Evolutionary conservation across 2,797 vertebrate species (phyloP).

Genomic region (Macrochelys suwanniensis): DNA sequence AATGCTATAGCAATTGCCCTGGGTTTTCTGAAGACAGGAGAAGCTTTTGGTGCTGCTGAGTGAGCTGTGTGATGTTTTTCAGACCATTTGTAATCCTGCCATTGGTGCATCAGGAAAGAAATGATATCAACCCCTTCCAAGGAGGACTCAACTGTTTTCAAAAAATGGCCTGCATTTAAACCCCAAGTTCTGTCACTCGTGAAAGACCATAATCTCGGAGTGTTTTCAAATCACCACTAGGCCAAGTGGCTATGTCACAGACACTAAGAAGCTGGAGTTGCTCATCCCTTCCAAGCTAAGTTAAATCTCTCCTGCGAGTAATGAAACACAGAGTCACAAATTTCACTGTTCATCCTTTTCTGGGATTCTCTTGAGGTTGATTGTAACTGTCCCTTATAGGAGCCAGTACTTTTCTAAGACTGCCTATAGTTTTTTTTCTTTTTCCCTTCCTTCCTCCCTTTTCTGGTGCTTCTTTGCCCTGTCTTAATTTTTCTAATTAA

Average conservation of each 20-base stretch:
- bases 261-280: neutral
- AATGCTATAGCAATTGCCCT: rapidly evolving
- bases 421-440: slow-evolving; percentile 19
- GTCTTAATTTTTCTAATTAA: slow-evolving; percentile 50
- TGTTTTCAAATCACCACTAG: rapidly evolving
- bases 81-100: neutral
- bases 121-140: neutral
- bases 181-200: neutral
- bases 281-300: neutral
- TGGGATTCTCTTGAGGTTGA: slow-evolving; percentile 39
- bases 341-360: slow-evolving; percentile 11
- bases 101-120: neutral
- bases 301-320: neutral
- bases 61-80: neutral
- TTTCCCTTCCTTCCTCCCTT: slow-evolving; percentile 42
- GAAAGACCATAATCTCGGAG: neutral
- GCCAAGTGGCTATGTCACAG: neutral
- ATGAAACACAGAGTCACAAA: slow-evolving; percentile 29
- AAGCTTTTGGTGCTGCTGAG: neutral
- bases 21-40: neutral
- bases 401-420: slow-evolving; percentile 16
- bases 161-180: neutral
- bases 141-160: neutral
- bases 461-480: slow-evolving; percentile 43
- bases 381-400: neutral